These are phyloP conservation scores for Melieria crassipennis DNA, from an alignment of 2,888 invertebrate species.

Conservation along the genomic window DNA sequence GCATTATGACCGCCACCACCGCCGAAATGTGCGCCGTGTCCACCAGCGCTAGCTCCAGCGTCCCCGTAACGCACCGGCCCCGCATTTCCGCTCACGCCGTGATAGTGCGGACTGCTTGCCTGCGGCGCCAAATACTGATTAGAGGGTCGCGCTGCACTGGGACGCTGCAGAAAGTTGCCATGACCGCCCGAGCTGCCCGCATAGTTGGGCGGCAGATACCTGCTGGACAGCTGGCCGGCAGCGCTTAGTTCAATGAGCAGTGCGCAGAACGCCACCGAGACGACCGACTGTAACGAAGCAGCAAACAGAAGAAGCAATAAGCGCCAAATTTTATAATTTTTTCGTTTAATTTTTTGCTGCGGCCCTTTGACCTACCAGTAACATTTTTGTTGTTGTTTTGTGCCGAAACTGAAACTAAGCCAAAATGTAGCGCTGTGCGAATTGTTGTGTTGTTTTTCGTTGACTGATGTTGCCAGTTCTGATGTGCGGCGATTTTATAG, in stretches of 20 bases:
- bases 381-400: slow-evolving; percentile 1
- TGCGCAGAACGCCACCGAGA: slow-evolving; percentile 38
- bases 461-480: slow-evolving; percentile 41
- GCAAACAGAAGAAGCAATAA: neutral
- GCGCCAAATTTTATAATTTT: neutral
- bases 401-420: too few species aligned
- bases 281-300: neutral
- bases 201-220: slow-evolving; percentile 57
- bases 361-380: neutral
- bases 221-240: slow-evolving; percentile 53
- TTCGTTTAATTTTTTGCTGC: neutral
- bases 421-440: too few species aligned
- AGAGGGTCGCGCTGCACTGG: slow-evolving; percentile 41
- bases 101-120: slow-evolving; percentile 49
- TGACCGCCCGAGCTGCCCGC: slow-evolving; percentile 36
- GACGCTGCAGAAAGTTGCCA: slow-evolving; percentile 46
- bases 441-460: slow-evolving; percentile 1
- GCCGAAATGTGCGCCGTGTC: slow-evolving; percentile 13
- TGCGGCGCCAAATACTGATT: slow-evolving; percentile 54
- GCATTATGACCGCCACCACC: slow-evolving; percentile 38
- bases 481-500: slow-evolving; percentile 51
- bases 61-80: slow-evolving; percentile 10
- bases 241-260: slow-evolving; percentile 47
- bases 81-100: slow-evolving; percentile 46
- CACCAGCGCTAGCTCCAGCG: neutral